A percentile compares a stretch with the other conserved stretches of the same genome.
These are phyloP conservation scores for Oedothorax gibbosus DNA, from an alignment of 1,140 invertebrate species.

Conservation along the genomic window DNA sequence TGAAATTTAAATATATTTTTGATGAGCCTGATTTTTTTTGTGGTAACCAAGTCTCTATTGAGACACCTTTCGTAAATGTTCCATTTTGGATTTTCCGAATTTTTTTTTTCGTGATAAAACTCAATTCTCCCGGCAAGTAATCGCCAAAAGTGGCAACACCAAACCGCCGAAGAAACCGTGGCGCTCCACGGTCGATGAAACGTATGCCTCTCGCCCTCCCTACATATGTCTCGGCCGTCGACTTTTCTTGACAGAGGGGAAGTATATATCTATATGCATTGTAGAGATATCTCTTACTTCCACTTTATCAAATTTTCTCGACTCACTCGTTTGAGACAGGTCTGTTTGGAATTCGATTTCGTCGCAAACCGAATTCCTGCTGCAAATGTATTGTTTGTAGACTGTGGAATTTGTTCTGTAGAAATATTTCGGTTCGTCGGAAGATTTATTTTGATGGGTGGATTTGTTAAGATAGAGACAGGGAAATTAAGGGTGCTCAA, in stretches of 20 bases:
- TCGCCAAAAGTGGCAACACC: neutral
- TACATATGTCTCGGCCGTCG: slow-evolving; percentile 38
- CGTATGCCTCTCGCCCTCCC: slow-evolving; percentile 32
- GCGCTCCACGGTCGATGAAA: slow-evolving; percentile 34
- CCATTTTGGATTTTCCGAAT: too few relatives aligned
- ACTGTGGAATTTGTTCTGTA: neutral
- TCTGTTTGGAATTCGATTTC: slow-evolving; percentile 18
- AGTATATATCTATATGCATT: slow-evolving; percentile 26
- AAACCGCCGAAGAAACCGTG: neutral
- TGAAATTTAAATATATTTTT: too few relatives aligned
- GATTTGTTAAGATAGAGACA: too few relatives aligned
- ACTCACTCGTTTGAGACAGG: slow-evolving; percentile 7
- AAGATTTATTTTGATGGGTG: too few relatives aligned
- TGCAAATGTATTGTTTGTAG: neutral
- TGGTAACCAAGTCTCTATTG: too few relatives aligned
- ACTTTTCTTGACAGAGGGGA: slow-evolving; percentile 28
- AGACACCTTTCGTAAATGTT: too few relatives aligned
- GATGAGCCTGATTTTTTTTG: too few relatives aligned
- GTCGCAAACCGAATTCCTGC: neutral
- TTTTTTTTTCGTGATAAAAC: too few relatives aligned
- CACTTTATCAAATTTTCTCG: slow-evolving; percentile 46
- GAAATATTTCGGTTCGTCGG: too few relatives aligned
- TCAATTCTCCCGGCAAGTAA: neutral
- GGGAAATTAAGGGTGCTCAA: too few relatives aligned
- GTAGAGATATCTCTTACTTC: slow-evolving; percentile 27